These are phyloP conservation scores for Onthophagus sagittarius DNA, from an alignment of 2,888 invertebrate genomes.

Conservation along the genomic window DNA sequence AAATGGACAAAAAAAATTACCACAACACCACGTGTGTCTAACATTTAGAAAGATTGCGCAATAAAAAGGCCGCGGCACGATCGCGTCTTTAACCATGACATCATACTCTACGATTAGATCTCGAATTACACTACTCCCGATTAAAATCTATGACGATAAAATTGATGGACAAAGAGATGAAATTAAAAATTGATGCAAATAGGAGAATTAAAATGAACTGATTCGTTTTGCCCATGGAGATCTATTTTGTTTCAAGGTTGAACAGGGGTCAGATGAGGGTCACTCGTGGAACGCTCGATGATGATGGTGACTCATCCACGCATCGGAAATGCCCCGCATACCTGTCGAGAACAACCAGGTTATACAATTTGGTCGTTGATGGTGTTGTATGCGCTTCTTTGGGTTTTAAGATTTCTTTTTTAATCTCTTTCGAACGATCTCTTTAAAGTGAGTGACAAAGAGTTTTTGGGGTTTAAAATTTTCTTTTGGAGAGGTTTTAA, in stretches of 20 bases:
- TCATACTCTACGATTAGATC: not conserved
- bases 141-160: not conserved
- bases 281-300: conserved; percentile 13
- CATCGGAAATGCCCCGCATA: conserved; percentile 31
- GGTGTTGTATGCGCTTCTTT: too few species aligned
- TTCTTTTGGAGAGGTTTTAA: not conserved
- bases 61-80: not conserved
- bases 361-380: not conserved
- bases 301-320: conserved; percentile 26
- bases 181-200: too few species aligned
- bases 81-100: not conserved
- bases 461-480: not conserved
- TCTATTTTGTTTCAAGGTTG: not conserved
- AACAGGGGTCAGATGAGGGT: conserved; percentile 21
- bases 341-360: conserved; percentile 13
- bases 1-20: too few species aligned
- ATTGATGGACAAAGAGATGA: not conserved
- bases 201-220: not conserved
- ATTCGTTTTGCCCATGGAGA: not conserved
- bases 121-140: not conserved
- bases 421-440: too few species aligned
- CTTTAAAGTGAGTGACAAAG: too few species aligned
- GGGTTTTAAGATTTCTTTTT: not conserved
- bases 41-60: not conserved
- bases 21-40: not conserved